phyloP scores from a whole-genome alignment of 2,113 vertebrate genomes.

The Apteryx mantelli region DNA sequence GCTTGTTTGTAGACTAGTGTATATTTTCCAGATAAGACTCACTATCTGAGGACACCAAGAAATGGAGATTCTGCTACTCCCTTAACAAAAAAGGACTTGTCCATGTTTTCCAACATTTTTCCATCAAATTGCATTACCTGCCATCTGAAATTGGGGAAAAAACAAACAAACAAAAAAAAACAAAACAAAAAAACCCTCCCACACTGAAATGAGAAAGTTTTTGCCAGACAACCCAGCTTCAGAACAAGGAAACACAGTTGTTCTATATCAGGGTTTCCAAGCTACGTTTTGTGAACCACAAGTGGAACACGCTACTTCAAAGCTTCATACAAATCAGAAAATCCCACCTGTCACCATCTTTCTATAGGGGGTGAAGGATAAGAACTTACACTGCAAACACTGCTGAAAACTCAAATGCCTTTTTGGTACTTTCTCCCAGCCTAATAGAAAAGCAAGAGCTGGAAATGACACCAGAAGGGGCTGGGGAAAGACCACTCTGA shows the following conservation, averaged over 20 bases:
- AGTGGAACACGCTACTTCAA: neutral
- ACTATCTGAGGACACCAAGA: neutral
- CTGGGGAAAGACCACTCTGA: neutral
- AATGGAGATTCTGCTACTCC: neutral
- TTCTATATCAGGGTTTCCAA: neutral
- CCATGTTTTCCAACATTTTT: neutral
- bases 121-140: neutral
- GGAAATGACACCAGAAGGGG: neutral
- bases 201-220: neutral
- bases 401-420: neutral
- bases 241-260: neutral
- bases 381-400: neutral
- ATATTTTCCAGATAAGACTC: neutral
- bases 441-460: constrained; percentile 6
- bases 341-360: fast-evolving
- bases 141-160: neutral
- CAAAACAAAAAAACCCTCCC: neutral
- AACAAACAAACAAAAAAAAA: too few relatives aligned
- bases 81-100: neutral
- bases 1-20: neutral
- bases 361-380: neutral
- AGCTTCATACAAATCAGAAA: neutral
- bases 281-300: neutral
- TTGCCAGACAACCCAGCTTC: neutral
- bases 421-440: neutral